Base-by-base conservation (phyloP, 1,140 invertebrate species). In the Sycophaga agraensis region DNA sequence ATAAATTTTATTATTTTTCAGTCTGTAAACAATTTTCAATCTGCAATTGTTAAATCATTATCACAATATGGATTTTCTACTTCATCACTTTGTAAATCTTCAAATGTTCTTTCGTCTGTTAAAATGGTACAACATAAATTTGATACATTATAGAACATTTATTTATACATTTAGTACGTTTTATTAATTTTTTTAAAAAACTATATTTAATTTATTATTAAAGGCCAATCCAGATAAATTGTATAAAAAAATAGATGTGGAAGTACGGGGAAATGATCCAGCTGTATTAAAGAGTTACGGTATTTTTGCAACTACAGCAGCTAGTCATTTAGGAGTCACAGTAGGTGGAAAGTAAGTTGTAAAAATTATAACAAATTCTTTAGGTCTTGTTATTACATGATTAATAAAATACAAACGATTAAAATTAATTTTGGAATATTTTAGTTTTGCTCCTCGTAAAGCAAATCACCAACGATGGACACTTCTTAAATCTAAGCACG, bases 241-340 rank as follows among this genome's bases (percentile, higher is more conserved):
- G 11, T 95, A 87, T 68, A 92, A 89, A 77, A 85, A 84, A 68
- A 77, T 98, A n/a, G 88, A 94, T 77, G 75, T 98, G 63, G 94
- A 97, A 83, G 84, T 96, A 37, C 84, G 89, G 72, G 90, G 91
- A 34, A 89, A 96, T 75, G 94, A 97, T 76, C 86, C 86, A 16
- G 90, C 88, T 5, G 92, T 97, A 5, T 74, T 98, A 4, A 87
- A 89, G 49, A 97, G 94, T 82, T 98, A 96, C 79, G 85, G 88
- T 51, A 87, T 86, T 82, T 98, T 96, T 83, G 82, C 88, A n/a
- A 83, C 84, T 11, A 86, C 85, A 49, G 87, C 93, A 40, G 93
- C 93, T 1, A 82, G 84, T 55, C 84, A 96, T 79, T 84, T 98
- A 59, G 88, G 86, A 22, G 88, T 97, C 65, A 82, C 86, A 73